Evolutionary conservation across 53 echinoderm and acorn worm species (phyloP), one percentile per base, ranked within the genome.

Genomic region (Stichopus horrens): DNA sequence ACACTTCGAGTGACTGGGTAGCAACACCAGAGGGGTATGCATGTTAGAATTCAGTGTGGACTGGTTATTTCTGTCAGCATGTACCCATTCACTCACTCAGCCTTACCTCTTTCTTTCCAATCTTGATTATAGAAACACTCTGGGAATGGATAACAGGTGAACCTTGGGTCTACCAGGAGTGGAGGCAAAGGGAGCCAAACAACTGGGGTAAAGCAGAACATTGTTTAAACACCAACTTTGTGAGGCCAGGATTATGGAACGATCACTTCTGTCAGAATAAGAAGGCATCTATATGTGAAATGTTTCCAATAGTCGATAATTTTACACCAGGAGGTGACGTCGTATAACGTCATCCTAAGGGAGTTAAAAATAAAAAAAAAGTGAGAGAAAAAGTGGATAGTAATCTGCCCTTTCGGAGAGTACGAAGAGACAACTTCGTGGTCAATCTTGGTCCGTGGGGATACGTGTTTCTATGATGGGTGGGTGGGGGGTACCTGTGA

Each of bases 211-310:
- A 67, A 8, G 67, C 23, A 13, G 85, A 85, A 52, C 58, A 67
- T 16, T 85, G 85, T 59, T 67, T 85, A 52, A 85, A 63, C 85
- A 85, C 85, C 9, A 85, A 85, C 52, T 85, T 85, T 52, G 85
- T 85, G 65, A 63, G 85, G 66, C 85, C 85, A 11, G 85, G 85
- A 52, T 52, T 67, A 11, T 85, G 85, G 85, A 85, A 85, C 51
- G 85, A 85, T 66, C 85, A 85, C 51, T 85, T 85, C 5, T 85
- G 85, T 67, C 65, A 66, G 65, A 85, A 85, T 65, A 85, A 59
- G 85, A 85, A 85, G 51, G 65, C 85, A 16, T 85, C 59, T 66
- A 85, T 85, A 85, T 85, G 85, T 67, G 85, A 85, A 51, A 66
- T 5, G 37, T 21, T 37, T 52, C 85, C 85, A 7, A 66, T 85